These are phyloP conservation scores for Trialeurodes vaporariorum DNA, from an alignment of 1,140 invertebrate genomes.

Conservation along the genomic window DNA sequence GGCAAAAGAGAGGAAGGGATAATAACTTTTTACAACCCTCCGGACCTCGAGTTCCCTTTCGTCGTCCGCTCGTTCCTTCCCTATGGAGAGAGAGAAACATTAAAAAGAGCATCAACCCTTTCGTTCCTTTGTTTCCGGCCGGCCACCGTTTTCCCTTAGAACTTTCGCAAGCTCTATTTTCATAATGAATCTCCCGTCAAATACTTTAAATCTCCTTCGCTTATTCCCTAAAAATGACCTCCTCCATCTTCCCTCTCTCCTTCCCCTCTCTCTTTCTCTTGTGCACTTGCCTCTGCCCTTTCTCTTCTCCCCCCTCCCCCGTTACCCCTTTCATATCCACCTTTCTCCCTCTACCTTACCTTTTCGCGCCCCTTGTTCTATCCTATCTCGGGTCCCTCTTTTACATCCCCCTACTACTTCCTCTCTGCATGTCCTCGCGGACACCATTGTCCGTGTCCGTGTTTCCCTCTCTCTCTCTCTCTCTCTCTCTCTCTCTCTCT, in stretches of 20 bases:
- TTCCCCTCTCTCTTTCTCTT: not conserved
- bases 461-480: not conserved
- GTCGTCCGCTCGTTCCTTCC: not conserved
- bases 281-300: constrained; percentile 15
- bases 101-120: not conserved
- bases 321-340: too few relatives aligned
- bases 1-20: constrained; percentile 9
- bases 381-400: too few relatives aligned
- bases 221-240: not conserved
- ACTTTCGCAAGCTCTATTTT: not conserved
- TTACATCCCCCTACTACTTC: too few relatives aligned
- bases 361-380: too few relatives aligned
- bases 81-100: not conserved
- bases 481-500: constrained; percentile 14
- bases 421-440: too few relatives aligned
- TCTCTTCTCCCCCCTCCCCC: constrained; percentile 11
- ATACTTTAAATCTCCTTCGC: constrained; percentile 4
- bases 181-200: not conserved
- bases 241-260: not conserved
- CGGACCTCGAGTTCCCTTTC: not conserved
- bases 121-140: not conserved
- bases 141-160: constrained; percentile 2
- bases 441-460: too few relatives aligned
- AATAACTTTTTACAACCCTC: constrained; percentile 3
- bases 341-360: too few relatives aligned